phyloP scores from a whole-genome alignment of 64 coral and sea anemone genomes.

The Montipora sp. region DNA sequence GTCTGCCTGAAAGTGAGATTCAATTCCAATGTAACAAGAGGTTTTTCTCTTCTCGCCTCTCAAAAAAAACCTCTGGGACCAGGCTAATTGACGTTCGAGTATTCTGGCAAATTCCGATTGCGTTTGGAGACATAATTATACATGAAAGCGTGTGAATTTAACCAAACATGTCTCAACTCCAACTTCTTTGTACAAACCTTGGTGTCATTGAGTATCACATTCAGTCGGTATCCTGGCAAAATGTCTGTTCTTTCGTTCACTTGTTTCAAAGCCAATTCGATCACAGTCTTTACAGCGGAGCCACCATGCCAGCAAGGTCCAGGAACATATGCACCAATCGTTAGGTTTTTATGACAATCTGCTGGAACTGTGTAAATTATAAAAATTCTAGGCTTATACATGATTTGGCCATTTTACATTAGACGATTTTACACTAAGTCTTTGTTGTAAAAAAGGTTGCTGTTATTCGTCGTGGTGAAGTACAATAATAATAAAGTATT shows the following conservation, averaged over 20 bases:
- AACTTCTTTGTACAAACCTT: conserved; percentile 36
- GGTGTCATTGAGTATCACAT: conserved; percentile 67
- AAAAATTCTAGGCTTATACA: background rate
- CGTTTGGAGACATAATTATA: background rate
- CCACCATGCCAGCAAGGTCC: conserved; percentile 74
- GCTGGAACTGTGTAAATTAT: background rate
- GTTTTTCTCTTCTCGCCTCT: no score
- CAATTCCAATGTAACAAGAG: no score
- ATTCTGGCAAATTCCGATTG: background rate
- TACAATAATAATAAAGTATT: no score
- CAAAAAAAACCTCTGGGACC: no score
- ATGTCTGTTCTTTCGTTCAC: conserved; percentile 67
- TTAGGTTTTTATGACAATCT: conserved; percentile 27
- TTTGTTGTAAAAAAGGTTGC: no score
- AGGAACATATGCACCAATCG: conserved; percentile 73
- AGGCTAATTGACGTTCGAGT: background rate
- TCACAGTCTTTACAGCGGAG: conserved; percentile 26
- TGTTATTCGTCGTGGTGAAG: no score
- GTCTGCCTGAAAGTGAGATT: no score
- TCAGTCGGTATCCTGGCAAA: conserved; percentile 53
- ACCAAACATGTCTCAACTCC: background rate
- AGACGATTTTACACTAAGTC: background rate
- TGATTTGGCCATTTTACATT: background rate
- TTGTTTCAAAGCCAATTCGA: conserved; percentile 66
- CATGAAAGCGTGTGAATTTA: background rate